Conservation (phyloP, 2,888 invertebrate species). For the Agapostemon virescens region DNA sequence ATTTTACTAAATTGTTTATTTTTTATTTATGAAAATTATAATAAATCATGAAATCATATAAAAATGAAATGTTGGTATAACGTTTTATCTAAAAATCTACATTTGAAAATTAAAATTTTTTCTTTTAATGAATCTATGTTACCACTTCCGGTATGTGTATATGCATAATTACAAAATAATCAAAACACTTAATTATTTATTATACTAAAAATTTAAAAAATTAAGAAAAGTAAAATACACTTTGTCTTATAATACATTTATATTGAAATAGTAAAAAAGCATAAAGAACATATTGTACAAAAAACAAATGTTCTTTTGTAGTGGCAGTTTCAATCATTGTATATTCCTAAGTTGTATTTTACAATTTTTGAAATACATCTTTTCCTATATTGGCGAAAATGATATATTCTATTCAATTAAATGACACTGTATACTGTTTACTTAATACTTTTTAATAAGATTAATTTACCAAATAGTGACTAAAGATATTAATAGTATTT, state of each 20-base stretch:
- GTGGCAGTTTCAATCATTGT: conserved; percentile 36
- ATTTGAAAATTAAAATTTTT: conserved; percentile 15
- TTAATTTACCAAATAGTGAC: conserved; percentile 9
- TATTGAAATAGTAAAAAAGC: conserved; percentile 25
- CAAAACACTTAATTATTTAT: not conserved
- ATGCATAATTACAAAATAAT: not conserved
- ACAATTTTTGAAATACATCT: conserved; percentile 20
- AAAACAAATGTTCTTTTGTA: conserved; percentile 19
- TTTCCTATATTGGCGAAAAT: conserved; percentile 14
- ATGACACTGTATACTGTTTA: not conserved
- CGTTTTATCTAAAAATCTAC: conserved; percentile 26
- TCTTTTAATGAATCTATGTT: conserved; percentile 15
- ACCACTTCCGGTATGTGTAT: not conserved
- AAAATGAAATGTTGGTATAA: conserved; percentile 26
- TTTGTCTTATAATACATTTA: not conserved
- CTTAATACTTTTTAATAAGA: conserved; percentile 6
- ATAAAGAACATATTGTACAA: conserved; percentile 1
- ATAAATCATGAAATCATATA: conserved; percentile 43
- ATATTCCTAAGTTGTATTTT: conserved; percentile 19
- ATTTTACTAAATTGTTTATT: conserved; percentile 23
- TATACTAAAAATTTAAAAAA: not conserved
- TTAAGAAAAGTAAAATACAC: conserved; percentile 7
- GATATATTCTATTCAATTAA: conserved; percentile 9
- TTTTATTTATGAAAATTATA: conserved; percentile 30
- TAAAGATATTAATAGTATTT: conserved; percentile 19